Percentiles rank a stretch among this genome's conserved stretches.
Conservation (phyloP, 1,140 invertebrate genomes). For the Ooceraea biroi region DNA sequence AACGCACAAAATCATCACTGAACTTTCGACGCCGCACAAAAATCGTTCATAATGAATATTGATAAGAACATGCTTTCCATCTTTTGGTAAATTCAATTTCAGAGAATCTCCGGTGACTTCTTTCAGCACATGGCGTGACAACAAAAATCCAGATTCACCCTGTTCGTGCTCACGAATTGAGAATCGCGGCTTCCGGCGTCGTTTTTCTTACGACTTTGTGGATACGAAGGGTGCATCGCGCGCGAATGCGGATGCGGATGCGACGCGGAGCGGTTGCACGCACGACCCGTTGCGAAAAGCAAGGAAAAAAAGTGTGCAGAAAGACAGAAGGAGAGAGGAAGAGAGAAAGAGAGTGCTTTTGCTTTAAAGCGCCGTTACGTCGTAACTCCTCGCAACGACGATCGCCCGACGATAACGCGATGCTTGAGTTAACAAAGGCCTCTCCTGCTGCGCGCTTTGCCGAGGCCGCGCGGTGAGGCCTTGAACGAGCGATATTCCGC, state of each 20-base stretch:
- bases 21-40: too few species aligned
- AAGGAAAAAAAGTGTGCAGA: not conserved
- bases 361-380: conserved; percentile 49
- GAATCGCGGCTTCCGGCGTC: not conserved
- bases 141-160: too few species aligned
- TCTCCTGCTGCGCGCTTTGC: not conserved
- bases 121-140: too few species aligned
- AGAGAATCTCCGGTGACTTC: too few species aligned
- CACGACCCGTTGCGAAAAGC: conserved; percentile 19
- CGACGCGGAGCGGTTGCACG: conserved; percentile 9
- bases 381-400: conserved; percentile 56
- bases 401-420: conserved; percentile 52
- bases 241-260: not conserved
- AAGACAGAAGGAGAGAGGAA: not conserved
- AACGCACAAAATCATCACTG: not conserved
- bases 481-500: conserved; percentile 35
- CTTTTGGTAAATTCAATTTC: not conserved
- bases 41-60: not conserved
- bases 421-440: conserved; percentile 67
- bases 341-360: too few species aligned
- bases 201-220: not conserved
- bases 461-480: not conserved
- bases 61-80: not conserved
- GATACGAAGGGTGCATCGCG: not conserved
- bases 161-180: too few species aligned